Base-by-base conservation (phyloP, 2,797 vertebrate species). In the Poeciliopsis infans region DNA sequence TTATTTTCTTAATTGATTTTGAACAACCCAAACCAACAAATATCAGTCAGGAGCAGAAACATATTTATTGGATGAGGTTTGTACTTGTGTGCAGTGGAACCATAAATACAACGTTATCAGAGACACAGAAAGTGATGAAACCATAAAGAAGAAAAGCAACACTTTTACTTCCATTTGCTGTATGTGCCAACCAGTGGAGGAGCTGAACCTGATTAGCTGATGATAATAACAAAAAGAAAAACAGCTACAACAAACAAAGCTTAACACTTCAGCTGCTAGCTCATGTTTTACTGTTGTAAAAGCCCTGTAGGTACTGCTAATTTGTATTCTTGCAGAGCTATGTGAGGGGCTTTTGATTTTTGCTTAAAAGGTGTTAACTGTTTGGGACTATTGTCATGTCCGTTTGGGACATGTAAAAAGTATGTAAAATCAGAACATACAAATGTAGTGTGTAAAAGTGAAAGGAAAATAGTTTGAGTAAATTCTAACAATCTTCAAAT, bases 41-140 rank as follows among this genome's bases (percentile, higher is more conserved):
- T 23, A 15, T 66, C 18, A 39, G 8, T 39, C 33, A 39, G 33
- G 31, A 73, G 36, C 10, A 73, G 31, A 51, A 51, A 53, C 20
- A 12, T 11, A 2, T 53, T 13, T 53, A 36, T 39, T 39, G 33
- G 6, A 66, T 23, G 64, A n/a, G 18, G 20, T 68, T 68, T 68
- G 36, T 41, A n/a, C 23, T 68, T 41, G 39, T 68, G 59, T 66
- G 57, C 28, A 18, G 59, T 66, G 57, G 23, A 12, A 45, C 71
- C 76, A 78, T 78, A 77, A 78, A 78, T 70, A 77, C 70, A 74
- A 23, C 8, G 64, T 61, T 78, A 75, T 83, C 74, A 76, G 57
- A 59, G 59, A 76, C 74, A 49, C 33, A 25, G 72, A 79, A 39
- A 74, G 45, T 6, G 28, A 74, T 46, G 43, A 76, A 61, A 73